A percentile compares a stretch with the other conserved stretches of the same genome.
Conservation (phyloP, 2,888 invertebrate genomes). For the Mesorhabditis spiculigera region DNA sequence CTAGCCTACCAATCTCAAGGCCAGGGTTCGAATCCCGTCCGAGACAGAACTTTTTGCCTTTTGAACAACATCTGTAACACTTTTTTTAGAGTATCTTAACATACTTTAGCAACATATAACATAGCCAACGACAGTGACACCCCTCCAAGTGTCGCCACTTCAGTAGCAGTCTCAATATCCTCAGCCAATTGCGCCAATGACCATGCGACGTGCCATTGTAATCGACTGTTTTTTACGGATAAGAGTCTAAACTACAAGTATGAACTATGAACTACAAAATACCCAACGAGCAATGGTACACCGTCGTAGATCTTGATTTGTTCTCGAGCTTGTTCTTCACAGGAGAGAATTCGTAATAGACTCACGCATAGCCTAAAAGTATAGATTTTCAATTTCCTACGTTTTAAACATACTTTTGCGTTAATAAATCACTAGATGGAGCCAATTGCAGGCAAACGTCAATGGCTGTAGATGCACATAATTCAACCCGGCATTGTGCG, state of each 20-base stretch:
- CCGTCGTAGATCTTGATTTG: conserved; percentile 45
- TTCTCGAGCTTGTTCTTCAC: conserved; percentile 38
- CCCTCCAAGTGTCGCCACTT: conserved; percentile 42
- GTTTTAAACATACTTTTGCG: conserved; percentile 35
- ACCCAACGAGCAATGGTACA: conserved; percentile 33
- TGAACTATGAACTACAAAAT: not conserved
- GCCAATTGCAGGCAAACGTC: conserved; percentile 37
- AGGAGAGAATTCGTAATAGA: conserved; percentile 38
- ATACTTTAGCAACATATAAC: not conserved
- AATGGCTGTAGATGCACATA: conserved; percentile 38
- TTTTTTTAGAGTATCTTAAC: not conserved
- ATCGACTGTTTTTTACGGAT: conserved; percentile 60
- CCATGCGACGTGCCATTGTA: conserved; percentile 62
- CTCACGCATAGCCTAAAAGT: conserved; percentile 33
- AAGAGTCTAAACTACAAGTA: conserved; percentile 54
- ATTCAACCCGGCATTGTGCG: conserved; percentile 22
- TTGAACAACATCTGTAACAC: too few relatives aligned
- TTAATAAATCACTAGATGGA: conserved; percentile 36
- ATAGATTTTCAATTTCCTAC: not conserved
- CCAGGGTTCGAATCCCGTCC: not conserved
- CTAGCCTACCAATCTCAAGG: not conserved
- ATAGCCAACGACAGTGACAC: not conserved
- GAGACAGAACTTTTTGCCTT: not conserved
- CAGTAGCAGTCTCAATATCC: conserved; percentile 59
- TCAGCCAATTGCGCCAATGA: conserved; percentile 61